Percentiles rank a stretch among this genome's conserved stretches.
Conservation (phyloP, 1,140 invertebrate genomes). For the Saccostrea glomerata region DNA sequence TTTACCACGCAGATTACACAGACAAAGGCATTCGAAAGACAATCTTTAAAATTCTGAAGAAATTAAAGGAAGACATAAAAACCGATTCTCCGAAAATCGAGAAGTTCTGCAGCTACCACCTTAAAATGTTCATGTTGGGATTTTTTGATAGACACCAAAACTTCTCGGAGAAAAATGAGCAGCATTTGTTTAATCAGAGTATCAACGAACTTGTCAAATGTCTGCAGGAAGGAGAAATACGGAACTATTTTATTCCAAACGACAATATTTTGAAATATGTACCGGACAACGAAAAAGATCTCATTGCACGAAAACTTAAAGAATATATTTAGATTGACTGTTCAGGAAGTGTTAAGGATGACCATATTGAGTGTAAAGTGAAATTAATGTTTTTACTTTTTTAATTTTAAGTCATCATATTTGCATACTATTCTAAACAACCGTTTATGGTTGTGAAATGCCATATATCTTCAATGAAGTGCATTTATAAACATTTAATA, state of each 20-base stretch:
- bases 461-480: too few species aligned
- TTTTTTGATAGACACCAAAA: constrained; percentile 1
- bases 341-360: too few species aligned
- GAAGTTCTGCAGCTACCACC: constrained; percentile 47
- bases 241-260: constrained; percentile 40
- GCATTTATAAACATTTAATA: too few species aligned
- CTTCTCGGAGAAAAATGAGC: background rate
- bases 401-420: too few species aligned
- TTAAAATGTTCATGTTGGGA: constrained; percentile 46
- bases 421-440: too few species aligned
- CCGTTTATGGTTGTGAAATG: too few species aligned
- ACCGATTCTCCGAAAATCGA: background rate
- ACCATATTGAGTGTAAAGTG: too few species aligned
- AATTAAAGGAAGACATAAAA: constrained; percentile 33
- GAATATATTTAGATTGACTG: too few species aligned
- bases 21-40: constrained; percentile 29
- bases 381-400: too few species aligned
- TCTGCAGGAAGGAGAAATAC: background rate
- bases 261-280: constrained; percentile 42
- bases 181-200: background rate
- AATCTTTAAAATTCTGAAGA: constrained; percentile 44
- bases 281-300: background rate
- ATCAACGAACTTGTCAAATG: background rate
- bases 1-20: constrained; percentile 6
- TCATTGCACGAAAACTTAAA: background rate